Evolutionary conservation across 2,797 vertebrate species (phyloP), one percentile per base, ranked within the genome.

Genomic region (Alauda arvensis): DNA sequence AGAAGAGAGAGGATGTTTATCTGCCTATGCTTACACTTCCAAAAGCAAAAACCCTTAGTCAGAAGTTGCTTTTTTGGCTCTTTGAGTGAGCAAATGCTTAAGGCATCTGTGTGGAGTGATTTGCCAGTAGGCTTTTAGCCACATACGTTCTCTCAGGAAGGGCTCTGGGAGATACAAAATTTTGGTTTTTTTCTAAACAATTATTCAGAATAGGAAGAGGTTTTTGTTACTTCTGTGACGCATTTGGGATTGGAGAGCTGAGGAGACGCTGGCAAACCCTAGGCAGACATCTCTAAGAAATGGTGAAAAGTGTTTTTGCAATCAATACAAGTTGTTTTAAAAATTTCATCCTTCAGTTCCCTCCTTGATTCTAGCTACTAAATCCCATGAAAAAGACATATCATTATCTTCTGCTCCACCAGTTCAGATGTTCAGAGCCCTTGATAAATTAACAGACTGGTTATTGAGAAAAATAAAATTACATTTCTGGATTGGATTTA

Each of bases 401-500:
- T 92, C 81, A 28, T 88, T 94, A 90, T 91, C 46, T 65, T 84
- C 56, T 67, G 49, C 34, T 76, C 45, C 37, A 88, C 77, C 69
- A 83, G 89, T 90, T 91, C 29, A 24, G 48, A 71, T 80, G 19
- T 88, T 80, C 59, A 92, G 55, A 90, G 79, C 60, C 87, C 87
- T 77, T 91, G 67, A 93, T 85, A 49, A 91, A 78, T 93, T 89
- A 92, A 90, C 90, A 94, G 83, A 88, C 85, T 65, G 79, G 81
- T 95, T 93, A 96, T 92, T 95, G 92, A 62, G 77, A 94, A 89
- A 96, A 93, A 94, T 93, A 90, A 96, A 91, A 90, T 94, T 92
- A 74, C 88, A 94, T 94, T 95, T 96, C 67, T 94, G 91, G 74
- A 89, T 87, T 96, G 92, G 91, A 96, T 96, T 93, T 96, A 95